phyloP scores from a whole-genome alignment of 2,113 vertebrate genomes.

The Sorex fumeus region DNA sequence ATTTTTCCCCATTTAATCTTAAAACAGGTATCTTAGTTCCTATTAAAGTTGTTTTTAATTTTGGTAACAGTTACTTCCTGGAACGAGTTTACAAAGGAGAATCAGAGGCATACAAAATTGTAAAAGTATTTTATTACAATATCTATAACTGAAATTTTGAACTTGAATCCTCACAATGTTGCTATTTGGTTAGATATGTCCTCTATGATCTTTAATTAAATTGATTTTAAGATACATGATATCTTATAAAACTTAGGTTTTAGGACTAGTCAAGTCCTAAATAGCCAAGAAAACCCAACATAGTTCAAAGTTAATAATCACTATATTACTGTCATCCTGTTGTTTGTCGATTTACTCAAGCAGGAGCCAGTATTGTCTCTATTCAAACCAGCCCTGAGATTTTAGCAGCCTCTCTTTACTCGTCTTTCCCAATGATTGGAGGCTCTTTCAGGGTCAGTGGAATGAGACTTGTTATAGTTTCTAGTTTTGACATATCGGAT shows the following conservation, averaged over 20 bases:
- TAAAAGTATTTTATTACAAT: not conserved
- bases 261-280: not conserved
- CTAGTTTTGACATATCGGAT: too few species aligned
- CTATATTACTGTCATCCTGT: too few species aligned
- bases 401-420: too few species aligned
- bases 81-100: conserved; percentile 7
- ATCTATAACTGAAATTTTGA: not conserved
- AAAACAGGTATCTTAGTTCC: not conserved
- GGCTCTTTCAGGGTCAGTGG: too few species aligned
- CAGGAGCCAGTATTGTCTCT: too few species aligned
- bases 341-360: too few species aligned
- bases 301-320: not conserved
- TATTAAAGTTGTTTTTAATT: conserved; percentile 17
- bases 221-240: not conserved
- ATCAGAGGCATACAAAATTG: not conserved
- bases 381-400: too few species aligned
- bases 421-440: too few species aligned
- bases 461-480: too few species aligned
- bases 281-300: not conserved
- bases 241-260: not conserved
- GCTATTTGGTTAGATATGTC: conserved; percentile 5
- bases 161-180: conserved; percentile 15
- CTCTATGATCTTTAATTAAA: conserved; percentile 12
- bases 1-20: not conserved
- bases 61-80: not conserved